Conservation (phyloP, 2,113 vertebrate species). For the Symphodus melops region DNA sequence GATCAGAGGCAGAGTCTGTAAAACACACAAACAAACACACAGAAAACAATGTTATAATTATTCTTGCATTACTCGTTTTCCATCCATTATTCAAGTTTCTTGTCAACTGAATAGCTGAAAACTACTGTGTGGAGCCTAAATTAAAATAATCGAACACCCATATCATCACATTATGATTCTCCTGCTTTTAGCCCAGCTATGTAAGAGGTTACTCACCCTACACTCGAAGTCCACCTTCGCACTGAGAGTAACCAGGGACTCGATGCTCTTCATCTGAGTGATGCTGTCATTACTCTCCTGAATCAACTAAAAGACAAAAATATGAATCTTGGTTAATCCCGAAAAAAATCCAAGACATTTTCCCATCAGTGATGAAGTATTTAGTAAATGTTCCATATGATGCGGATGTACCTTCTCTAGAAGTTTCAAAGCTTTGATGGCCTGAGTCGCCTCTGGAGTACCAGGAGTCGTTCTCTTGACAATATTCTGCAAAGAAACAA, state of each 20-base stretch:
- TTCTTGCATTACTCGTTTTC: not conserved
- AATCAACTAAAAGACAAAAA: slow-evolving; percentile 85
- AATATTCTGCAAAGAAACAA: slow-evolving; percentile 88
- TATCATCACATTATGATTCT: not conserved
- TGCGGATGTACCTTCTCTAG: slow-evolving; percentile 88
- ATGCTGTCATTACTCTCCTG: slow-evolving; percentile 95
- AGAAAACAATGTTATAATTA: not conserved
- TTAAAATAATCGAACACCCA: not conserved
- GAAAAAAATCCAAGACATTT: not conserved
- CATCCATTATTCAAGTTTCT: not conserved
- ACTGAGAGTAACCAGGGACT: slow-evolving; percentile 93
- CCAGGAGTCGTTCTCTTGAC: slow-evolving; percentile 90
- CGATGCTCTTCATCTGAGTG: slow-evolving; percentile 93
- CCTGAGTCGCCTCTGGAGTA: slow-evolving; percentile 89
- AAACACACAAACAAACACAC: slow-evolving; percentile 5
- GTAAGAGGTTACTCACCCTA: slow-evolving; percentile 83
- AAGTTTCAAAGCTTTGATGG: slow-evolving; percentile 89
- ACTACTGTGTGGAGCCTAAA: not conserved
- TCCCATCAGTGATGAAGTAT: too few species aligned
- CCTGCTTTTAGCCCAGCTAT: not conserved
- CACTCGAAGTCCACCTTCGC: slow-evolving; percentile 97
- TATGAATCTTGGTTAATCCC: not conserved
- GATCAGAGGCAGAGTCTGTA: slow-evolving; percentile 94
- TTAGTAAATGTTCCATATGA: too few species aligned
- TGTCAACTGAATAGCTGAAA: not conserved